Conservation (phyloP, 2,888 invertebrate species). For the Agrilus biguttatus region DNA sequence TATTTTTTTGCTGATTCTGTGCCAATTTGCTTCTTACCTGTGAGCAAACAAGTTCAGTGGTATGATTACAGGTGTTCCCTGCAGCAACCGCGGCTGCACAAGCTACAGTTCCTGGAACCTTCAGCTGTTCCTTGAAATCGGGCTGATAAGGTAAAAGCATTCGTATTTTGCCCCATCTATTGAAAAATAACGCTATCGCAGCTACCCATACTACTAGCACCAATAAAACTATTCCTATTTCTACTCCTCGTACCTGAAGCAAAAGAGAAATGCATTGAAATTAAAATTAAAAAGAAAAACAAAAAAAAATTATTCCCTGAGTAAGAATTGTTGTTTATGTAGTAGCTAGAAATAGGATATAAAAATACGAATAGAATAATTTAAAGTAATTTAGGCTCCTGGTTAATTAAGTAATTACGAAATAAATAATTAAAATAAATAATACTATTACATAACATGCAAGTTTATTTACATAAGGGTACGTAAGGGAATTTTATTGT, state of each 20-base stretch:
- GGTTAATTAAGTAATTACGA: too few species aligned
- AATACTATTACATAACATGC: too few species aligned
- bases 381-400: too few species aligned
- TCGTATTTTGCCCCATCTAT: slow-evolving; percentile 79
- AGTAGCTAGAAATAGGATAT: too few species aligned
- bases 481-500: too few species aligned
- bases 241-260: slow-evolving; percentile 70
- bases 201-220: slow-evolving; percentile 74
- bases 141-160: slow-evolving; percentile 87
- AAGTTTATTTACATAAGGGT: too few species aligned
- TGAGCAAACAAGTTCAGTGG: slow-evolving; percentile 40
- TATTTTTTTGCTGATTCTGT: too few species aligned
- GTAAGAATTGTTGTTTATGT: too few species aligned
- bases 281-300: too few species aligned
- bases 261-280: slow-evolving; percentile 1
- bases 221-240: slow-evolving; percentile 75
- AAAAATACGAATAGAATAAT: too few species aligned
- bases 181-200: slow-evolving; percentile 77
- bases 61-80: slow-evolving; percentile 41
- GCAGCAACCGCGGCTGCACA: slow-evolving; percentile 42
- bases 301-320: too few species aligned
- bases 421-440: too few species aligned
- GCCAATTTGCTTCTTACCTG: slow-evolving; percentile 33
- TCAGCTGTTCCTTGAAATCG: slow-evolving; percentile 80
- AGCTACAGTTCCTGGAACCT: slow-evolving; percentile 59